Base-by-base conservation (phyloP, 2,113 vertebrate genomes). In the Xenopus tropicalis region DNA sequence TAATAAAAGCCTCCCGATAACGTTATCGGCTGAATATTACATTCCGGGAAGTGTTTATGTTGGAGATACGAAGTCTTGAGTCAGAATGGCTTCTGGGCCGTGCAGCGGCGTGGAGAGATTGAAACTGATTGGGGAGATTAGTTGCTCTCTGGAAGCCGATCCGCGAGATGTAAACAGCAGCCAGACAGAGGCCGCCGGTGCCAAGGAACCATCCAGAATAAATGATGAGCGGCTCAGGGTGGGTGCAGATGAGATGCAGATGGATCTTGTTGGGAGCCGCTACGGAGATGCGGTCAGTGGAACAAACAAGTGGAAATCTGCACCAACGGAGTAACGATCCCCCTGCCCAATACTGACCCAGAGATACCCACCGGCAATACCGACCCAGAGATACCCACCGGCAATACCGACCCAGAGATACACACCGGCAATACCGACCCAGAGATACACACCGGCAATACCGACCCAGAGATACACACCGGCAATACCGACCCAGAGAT, bases 121-220 rank as follows among this genome's bases (percentile, higher is more conserved):
- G 22, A 71, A 54, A 59, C 46, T 71, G 70, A 52, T 71, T 62
- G 17, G 17, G 54, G 63, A 74, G 72, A 74, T 61, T 59, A 61
- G 37, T 13, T 48, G 11, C 16, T 67, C 63, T 37, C 63, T 67
- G 29, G 29, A 37, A 37, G 29, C 29, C 6, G 10, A 37, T 52
- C 29, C 5, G 13, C 20, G 43, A 29, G 63, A 67, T 67, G 72
- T 74, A 74, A 74, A 74, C 72, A 74, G 17, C 66, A 56, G 23
- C 64, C 48, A 67, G 64, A 67, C 72, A 0, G 72, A 19, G n/a
- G 8, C 23, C 63, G 8, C 23, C 63, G 0, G 63, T n/a, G 71
- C 71, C 72, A 74, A 67, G 20, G 64, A 74, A 74, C 58, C 21
- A 61, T 67, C 64, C 59, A 25, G 64, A 51, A 61, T 66, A 66